phyloP scores from a whole-genome alignment of 2,113 vertebrate genomes.

The Phyllostomus hastatus region DNA sequence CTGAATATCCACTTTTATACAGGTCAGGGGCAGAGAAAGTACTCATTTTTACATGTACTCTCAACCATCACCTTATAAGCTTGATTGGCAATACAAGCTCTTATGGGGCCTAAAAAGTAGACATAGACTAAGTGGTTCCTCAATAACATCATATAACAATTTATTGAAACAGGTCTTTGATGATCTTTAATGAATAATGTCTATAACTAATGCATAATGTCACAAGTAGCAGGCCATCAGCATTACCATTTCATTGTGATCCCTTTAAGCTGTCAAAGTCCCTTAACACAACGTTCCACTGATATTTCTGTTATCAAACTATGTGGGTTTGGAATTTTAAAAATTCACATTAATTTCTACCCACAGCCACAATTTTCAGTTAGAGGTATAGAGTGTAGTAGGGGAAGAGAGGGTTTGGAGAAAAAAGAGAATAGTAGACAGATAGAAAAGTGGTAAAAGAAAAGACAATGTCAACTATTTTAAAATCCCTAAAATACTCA shows the following conservation, averaged over 20 bases:
- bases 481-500: neutral
- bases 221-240: neutral
- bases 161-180: neutral
- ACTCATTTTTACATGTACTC: neutral
- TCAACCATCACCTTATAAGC: neutral
- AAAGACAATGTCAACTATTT: neutral
- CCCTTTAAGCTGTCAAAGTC: neutral
- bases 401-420: rapidly evolving
- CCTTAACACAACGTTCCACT: neutral
- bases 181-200: neutral
- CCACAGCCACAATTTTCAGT: neutral
- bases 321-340: neutral
- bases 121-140: neutral
- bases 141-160: neutral
- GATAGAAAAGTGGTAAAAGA: neutral
- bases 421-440: neutral
- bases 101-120: neutral
- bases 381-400: neutral
- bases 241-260: neutral
- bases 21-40: neutral
- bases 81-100: neutral
- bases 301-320: neutral
- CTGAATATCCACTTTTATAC: neutral
- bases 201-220: neutral
- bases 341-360: neutral